Base-by-base conservation (phyloP, 2,888 invertebrate species). In the Spatulosminthurus flaviceps region DNA sequence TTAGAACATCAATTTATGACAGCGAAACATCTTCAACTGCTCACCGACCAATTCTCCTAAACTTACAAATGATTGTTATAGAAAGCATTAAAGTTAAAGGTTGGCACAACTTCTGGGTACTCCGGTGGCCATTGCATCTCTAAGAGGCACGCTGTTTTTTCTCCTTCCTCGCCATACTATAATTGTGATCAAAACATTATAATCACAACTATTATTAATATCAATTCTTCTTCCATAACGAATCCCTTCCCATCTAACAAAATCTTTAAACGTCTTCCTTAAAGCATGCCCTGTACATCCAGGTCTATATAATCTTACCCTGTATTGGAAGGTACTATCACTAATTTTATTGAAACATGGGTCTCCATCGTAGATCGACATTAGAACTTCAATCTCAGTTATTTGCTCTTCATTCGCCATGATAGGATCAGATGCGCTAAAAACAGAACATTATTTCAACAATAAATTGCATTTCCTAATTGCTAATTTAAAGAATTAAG, bases 331-430 rank as follows among this genome's bases (percentile, higher is more conserved):
- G 78, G 92, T 92, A 78, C 91, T 93, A 11, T 91, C 87, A 87
- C 92, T 91, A 42, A 95, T 88, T 89, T 95, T 92, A 87, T 95
- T 95, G 87, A 96, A 97, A 80, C 91, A 91, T 1, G 91, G 90
- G 88, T 97, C 97, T 22, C 97, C 97, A 86, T 97, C 97, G 88
- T 97, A 98, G 86, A 98, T 98, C 2, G 97, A 95, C 84, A 92
- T 91, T 79, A 98, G 88, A 0, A 95, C 97, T 89, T 97, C 97
- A 75, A 93, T 89, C 89, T 97, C 97, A 86, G 97, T 97, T 73
- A 92, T 90, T 87, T 95, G 95, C 87, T 94, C 94, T 64, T 87
- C 86, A 86, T 91, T 72, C 13, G 79, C 79, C 79, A 79, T 79
- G 7, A 5, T 41, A 13, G 41, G 13, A 41, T 19, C 2, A n/a